phyloP scores from a whole-genome alignment of 2,113 vertebrate genomes.

The Trichechus manatus region DNA sequence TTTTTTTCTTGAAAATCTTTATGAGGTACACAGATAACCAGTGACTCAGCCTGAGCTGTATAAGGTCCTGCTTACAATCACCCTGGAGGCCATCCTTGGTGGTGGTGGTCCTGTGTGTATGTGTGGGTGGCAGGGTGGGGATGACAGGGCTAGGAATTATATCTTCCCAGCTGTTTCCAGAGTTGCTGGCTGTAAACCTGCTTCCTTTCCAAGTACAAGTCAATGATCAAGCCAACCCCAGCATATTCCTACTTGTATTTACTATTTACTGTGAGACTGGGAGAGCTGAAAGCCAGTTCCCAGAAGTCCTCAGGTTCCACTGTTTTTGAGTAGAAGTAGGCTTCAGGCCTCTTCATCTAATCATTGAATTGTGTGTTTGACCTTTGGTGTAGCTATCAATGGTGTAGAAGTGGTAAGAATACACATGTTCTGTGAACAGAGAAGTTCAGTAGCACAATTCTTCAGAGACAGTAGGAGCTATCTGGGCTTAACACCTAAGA shows the following conservation, averaged over 20 bases:
- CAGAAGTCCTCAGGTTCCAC: not conserved
- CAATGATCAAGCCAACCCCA: slow-evolving; percentile 24
- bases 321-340: not conserved
- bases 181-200: not conserved
- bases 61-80: not conserved
- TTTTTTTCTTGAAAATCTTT: not conserved
- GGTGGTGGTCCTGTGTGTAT: not conserved
- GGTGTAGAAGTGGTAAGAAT: not conserved
- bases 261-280: not conserved
- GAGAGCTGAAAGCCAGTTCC: not conserved
- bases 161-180: not conserved
- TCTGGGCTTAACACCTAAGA: not conserved
- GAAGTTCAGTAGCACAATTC: not conserved
- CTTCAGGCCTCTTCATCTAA: not conserved
- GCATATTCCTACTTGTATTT: not conserved
- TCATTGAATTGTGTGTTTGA: not conserved
- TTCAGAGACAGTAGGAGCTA: not conserved
- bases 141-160: not conserved
- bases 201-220: not conserved
- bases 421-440: not conserved
- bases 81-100: not conserved
- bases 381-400: not conserved
- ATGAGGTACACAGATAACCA: not conserved
- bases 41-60: not conserved
- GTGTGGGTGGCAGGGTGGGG: not conserved